Evolutionary conservation across 1,140 invertebrate species (phyloP).

Genomic region (Leptopilina boulardi): DNA sequence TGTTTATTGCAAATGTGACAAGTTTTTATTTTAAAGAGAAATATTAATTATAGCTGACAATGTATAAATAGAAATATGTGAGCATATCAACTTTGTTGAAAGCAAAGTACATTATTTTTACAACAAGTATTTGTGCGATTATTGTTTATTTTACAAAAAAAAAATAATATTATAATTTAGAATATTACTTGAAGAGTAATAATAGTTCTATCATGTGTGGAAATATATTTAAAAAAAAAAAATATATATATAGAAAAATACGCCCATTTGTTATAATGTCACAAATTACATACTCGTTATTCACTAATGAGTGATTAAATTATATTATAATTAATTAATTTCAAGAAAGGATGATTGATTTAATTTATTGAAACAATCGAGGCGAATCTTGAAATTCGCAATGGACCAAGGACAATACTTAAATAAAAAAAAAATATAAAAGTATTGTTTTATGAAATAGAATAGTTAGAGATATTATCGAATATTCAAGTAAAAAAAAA

Average conservation of each 20-base stretch:
- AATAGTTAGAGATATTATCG: conserved; percentile 27
- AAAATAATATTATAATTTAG: neutral
- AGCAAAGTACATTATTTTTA: conserved; percentile 8
- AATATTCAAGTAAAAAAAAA: conserved; percentile 39
- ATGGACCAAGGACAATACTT: conserved; percentile 69
- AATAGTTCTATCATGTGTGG: too few species aligned
- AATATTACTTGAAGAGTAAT: neutral
- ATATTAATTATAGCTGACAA: neutral
- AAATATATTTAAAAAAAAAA: neutral
- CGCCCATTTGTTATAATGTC: neutral
- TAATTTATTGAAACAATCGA: neutral
- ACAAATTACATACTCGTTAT: neutral
- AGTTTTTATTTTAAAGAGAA: neutral
- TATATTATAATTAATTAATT: too few species aligned
- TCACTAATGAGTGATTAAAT: too few species aligned
- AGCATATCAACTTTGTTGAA: conserved; percentile 17
- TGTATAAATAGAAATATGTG: neutral
- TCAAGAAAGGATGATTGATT: neutral
- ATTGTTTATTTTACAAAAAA: neutral
- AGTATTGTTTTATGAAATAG: conserved; percentile 23
- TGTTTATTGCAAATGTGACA: neutral
- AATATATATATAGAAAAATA: too few species aligned
- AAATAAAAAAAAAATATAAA: conserved; percentile 12
- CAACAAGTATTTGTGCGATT: neutral
- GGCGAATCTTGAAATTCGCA: conserved; percentile 39